A percentile compares a stretch with the other conserved stretches of the same genome.
phyloP scores from a whole-genome alignment of 1,140 invertebrate genomes.

The Arion vulgaris region DNA sequence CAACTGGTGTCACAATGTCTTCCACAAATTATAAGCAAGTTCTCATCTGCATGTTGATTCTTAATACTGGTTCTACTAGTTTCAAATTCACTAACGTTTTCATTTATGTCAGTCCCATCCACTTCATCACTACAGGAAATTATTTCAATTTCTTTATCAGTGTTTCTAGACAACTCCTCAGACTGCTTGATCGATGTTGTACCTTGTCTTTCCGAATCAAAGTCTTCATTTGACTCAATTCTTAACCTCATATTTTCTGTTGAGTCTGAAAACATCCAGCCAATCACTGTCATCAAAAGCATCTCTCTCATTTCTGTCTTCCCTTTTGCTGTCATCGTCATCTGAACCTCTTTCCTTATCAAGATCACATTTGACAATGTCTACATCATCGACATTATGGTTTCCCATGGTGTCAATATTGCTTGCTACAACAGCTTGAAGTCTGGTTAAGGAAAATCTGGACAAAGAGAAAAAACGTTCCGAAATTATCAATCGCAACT shows the following conservation, averaged over 20 bases:
- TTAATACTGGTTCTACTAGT: neutral
- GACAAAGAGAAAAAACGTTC: neutral
- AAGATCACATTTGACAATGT: neutral
- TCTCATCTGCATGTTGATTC: neutral
- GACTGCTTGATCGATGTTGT: neutral
- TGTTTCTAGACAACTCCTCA: neutral
- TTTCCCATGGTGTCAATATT: neutral
- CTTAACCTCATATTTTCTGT: neutral
- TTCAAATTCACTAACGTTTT: neutral
- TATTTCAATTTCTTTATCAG: neutral
- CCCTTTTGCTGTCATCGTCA: neutral
- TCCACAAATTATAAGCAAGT: neutral
- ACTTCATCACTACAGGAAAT: neutral
- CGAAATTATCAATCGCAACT: no score
- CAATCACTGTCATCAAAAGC: neutral
- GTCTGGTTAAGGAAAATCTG: neutral
- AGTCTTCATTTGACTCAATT: neutral
- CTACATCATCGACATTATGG: neutral
- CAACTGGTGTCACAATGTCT: neutral
- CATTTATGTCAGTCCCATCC: neutral
- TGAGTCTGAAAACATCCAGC: conserved; percentile 2
- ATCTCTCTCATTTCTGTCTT: neutral
- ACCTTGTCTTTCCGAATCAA: neutral
- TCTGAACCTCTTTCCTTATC: neutral
- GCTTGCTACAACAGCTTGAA: neutral